These are phyloP conservation scores for Cephus runcator DNA, from an alignment of 2,888 invertebrate species.

Conservation along the genomic window DNA sequence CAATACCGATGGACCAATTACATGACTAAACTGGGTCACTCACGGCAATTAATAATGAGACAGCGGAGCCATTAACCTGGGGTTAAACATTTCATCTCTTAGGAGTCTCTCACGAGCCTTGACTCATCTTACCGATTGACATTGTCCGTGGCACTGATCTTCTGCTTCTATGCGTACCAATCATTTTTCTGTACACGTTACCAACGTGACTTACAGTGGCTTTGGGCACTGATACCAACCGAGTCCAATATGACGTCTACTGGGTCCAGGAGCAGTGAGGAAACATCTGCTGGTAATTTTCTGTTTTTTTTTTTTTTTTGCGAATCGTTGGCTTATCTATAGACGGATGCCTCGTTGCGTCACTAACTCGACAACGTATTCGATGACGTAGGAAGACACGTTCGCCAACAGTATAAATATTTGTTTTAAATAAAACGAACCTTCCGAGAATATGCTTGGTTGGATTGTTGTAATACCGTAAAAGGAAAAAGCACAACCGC, in stretches of 20 bases:
- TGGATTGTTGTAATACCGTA: constrained; percentile 19
- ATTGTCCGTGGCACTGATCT: background rate
- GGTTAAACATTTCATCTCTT: background rate
- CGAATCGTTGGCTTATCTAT: background rate
- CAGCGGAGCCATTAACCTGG: constrained; percentile 12
- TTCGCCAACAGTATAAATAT: constrained; percentile 37
- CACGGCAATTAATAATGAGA: constrained; percentile 38
- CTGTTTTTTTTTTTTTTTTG: background rate
- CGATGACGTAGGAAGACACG: constrained; percentile 40
- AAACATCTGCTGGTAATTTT: background rate
- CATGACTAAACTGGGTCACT: constrained; percentile 37
- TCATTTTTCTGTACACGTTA: background rate
- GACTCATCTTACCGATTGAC: background rate
- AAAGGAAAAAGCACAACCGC: constrained; percentile 32
- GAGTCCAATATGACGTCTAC: background rate
- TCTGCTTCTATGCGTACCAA: background rate
- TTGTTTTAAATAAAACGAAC: constrained; percentile 28
- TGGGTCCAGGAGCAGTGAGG: background rate
- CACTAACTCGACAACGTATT: constrained; percentile 38
- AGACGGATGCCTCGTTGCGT: constrained; percentile 34
- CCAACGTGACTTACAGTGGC: background rate
- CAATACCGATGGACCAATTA: constrained; percentile 38
- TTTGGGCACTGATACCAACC: background rate
- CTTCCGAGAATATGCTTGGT: background rate
- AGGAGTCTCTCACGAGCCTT: background rate